Evolutionary conservation across 2,888 invertebrate genomes (phyloP).

Genomic region (Hedya salicella): DNA sequence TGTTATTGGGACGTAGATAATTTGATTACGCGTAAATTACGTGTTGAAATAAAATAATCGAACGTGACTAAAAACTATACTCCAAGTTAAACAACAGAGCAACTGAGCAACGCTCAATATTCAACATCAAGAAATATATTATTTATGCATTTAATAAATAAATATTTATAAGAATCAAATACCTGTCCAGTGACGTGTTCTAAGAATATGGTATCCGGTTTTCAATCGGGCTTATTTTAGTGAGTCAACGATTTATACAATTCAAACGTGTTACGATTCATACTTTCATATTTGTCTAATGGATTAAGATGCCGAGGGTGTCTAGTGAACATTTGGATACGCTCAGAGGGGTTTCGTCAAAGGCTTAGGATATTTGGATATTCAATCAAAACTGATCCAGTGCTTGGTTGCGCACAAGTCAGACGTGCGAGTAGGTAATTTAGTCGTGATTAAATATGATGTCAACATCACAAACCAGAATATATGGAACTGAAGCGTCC

Average conservation of each 20-base stretch:
- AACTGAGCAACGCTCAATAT: neutral
- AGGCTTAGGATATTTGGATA: neutral
- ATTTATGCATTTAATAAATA: neutral
- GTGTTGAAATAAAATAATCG: slow-evolving; percentile 31
- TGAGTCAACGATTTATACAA: slow-evolving; percentile 12
- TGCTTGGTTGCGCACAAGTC: slow-evolving; percentile 8
- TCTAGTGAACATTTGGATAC: neutral
- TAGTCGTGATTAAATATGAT: too few species aligned
- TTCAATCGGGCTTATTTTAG: neutral
- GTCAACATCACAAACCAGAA: too few species aligned
- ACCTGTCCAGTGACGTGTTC: neutral
- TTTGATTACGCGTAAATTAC: slow-evolving; percentile 31
- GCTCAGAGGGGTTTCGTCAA: neutral
- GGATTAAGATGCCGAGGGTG: neutral
- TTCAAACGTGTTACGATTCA: slow-evolving; percentile 4
- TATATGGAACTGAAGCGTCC: too few species aligned
- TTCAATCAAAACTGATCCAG: slow-evolving; percentile 5
- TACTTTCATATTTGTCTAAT: slow-evolving; percentile 19
- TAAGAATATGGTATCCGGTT: slow-evolving; percentile 14
- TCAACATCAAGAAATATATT: too few species aligned
- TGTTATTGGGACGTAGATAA: slow-evolving; percentile 30
- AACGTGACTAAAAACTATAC: slow-evolving; percentile 20
- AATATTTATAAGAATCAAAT: slow-evolving; percentile 4
- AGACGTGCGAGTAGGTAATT: slow-evolving; percentile 1
- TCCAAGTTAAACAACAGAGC: slow-evolving; percentile 23